A percentile compares a stretch with the other conserved stretches of the same genome.
Evolutionary conservation across 1,140 invertebrate species (phyloP).

Genomic region (Sitodiplosis mosellana): DNA sequence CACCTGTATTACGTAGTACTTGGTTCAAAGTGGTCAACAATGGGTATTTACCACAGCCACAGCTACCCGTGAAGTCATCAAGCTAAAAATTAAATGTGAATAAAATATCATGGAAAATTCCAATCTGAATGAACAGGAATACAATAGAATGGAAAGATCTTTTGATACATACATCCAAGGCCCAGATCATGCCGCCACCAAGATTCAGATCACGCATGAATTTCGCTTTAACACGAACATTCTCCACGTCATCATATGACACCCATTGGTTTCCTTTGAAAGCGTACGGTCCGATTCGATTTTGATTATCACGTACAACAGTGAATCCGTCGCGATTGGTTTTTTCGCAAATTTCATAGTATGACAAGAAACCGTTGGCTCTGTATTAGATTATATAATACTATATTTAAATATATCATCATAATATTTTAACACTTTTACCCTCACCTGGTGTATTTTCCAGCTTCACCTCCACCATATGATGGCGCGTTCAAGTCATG

Average conservation of each 20-base stretch:
- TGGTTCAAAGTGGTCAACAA: conserved; percentile 35
- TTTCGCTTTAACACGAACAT: conserved; percentile 36
- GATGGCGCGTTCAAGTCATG: conserved; percentile 45
- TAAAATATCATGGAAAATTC: conserved; percentile 27
- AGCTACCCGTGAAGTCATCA: conserved; percentile 52
- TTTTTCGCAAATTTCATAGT: conserved; percentile 59
- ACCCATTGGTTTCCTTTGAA: conserved; percentile 60
- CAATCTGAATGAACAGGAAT: background rate
- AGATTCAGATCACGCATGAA: conserved; percentile 36
- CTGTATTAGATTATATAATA: no score
- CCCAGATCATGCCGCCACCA: conserved; percentile 66
- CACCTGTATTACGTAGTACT: conserved; percentile 30
- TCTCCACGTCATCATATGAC: conserved; percentile 54
- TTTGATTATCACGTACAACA: conserved; percentile 38
- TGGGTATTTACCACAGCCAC: conserved; percentile 38
- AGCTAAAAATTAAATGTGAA: no score
- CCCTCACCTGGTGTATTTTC: conserved; percentile 48
- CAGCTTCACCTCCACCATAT: conserved; percentile 55
- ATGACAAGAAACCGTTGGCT: conserved; percentile 66
- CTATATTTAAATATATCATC: no score
- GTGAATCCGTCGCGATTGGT: conserved; percentile 42
- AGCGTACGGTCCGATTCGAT: conserved; percentile 53
- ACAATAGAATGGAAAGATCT: no score
- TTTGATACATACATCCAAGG: no score
- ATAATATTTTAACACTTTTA: no score